These are phyloP conservation scores for Lacanobia wlatinum DNA, from an alignment of 2,888 invertebrate genomes.

Conservation along the genomic window DNA sequence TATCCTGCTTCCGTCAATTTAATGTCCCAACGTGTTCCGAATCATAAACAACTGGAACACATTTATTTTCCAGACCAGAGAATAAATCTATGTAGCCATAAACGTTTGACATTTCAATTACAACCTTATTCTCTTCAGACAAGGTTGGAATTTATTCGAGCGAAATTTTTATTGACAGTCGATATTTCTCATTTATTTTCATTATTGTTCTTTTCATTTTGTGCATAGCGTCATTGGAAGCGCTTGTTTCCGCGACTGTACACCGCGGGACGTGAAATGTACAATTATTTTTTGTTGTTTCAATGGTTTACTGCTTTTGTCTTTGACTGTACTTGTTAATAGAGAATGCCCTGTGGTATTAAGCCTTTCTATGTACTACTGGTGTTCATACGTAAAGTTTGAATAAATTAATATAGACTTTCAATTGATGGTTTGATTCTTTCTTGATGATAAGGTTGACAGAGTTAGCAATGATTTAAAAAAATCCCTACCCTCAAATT, in stretches of 20 bases:
- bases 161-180: conserved; percentile 38
- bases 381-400: background rate
- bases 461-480: too few species aligned
- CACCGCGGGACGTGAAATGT: conserved; percentile 4
- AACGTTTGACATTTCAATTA: conserved; percentile 13
- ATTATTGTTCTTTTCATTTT: conserved; percentile 53
- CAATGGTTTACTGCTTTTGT: conserved; percentile 5
- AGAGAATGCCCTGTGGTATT: background rate
- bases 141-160: conserved; percentile 22
- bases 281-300: conserved; percentile 27
- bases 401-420: background rate
- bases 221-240: conserved; percentile 49
- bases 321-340: conserved; percentile 1
- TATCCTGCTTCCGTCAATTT: conserved; percentile 49
- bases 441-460: too few species aligned
- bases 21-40: conserved; percentile 47
- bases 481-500: too few species aligned
- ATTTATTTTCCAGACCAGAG: conserved; percentile 44
- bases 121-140: background rate
- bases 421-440: background rate
- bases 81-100: conserved; percentile 28
- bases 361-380: background rate
- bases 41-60: conserved; percentile 45
- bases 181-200: conserved; percentile 57
- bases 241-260: conserved; percentile 48